Evolutionary conservation across 2,113 vertebrate genomes (phyloP), one percentile per base, ranked within the genome.

Genomic region (Misgurnus anguillicaudatus): DNA sequence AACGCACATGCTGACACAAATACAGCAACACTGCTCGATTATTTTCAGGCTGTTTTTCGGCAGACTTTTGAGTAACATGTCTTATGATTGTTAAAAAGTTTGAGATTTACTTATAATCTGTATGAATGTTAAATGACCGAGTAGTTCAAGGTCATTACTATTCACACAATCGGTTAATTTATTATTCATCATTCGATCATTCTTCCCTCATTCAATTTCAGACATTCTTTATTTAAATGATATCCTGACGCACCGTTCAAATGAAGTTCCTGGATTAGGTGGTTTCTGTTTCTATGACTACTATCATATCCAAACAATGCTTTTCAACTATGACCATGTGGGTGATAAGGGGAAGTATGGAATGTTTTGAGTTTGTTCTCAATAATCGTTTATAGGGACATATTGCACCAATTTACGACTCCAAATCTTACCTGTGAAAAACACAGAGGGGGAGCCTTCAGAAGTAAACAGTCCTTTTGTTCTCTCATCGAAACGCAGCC

Each of bases 401-500:
- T 7, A 45, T 14, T 6, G 13, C 16, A 4, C 6, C 4, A 55
- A 17, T 16, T n/a, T 55, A 7, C 0, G 6, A 38, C 62, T 5
- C 11, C 16, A 31, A 10, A n/a, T 75, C 88, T 93, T 85, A 98
- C 97, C 97, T 16, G 93, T 97, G 87, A 96, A 94, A 87, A 98
- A 99, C 0, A 92, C 92, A 0, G 90, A 87, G 0, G 94, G 87
- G 0, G 93, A 85, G 0, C 78, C 48, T 2, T 93, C 87, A 42
- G 88, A 85, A 4, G 95, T 90, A 19, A 99, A 97, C 80, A 99
- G 90, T 10, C 87, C 91, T 75, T 91, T 93, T 5, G 96, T 98
- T 87, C 92, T 92, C 0, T 91, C 85, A 88, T 99, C 96, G 67
- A 98, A 98, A 3, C 97, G 95, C 79, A 99, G 94, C 97, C 97